Percentiles rank a stretch among this genome's conserved stretches.
These are phyloP conservation scores for Pseudachorutes palmiensis DNA, from an alignment of 1,140 invertebrate genomes.

Conservation along the genomic window DNA sequence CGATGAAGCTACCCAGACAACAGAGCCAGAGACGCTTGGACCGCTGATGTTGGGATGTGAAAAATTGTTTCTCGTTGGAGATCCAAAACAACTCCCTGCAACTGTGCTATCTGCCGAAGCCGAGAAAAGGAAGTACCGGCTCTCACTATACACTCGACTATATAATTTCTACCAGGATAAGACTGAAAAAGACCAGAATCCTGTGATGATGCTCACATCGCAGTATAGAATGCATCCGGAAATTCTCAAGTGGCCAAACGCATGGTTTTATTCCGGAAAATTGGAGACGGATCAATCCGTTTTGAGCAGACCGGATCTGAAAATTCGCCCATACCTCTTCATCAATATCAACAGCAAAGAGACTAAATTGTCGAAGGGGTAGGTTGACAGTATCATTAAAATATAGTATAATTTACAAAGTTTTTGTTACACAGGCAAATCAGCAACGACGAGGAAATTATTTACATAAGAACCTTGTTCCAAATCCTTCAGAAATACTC, in stretches of 20 bases:
- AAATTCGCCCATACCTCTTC: constrained; percentile 17
- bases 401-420: neutral
- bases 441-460: constrained; percentile 21
- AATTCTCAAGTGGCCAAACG: constrained; percentile 65
- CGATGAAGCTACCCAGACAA: too few species aligned
- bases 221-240: constrained; percentile 83
- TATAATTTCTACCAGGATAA: too few species aligned
- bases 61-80: too few species aligned
- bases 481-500: neutral
- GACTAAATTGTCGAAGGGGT: neutral
- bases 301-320: neutral
- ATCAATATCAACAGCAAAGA: constrained; percentile 17
- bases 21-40: too few species aligned
- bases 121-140: too few species aligned
- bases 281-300: neutral
- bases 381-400: neutral
- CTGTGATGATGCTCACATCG: constrained; percentile 54
- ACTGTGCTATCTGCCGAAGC: too few species aligned
- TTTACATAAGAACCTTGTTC: constrained; percentile 8
- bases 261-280: constrained; percentile 23
- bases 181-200: too few species aligned
- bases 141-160: too few species aligned
- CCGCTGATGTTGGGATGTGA: too few species aligned
- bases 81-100: too few species aligned
- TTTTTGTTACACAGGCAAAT: constrained; percentile 17